Conservation (phyloP, 2,113 vertebrate species). For the Turnix velox region DNA sequence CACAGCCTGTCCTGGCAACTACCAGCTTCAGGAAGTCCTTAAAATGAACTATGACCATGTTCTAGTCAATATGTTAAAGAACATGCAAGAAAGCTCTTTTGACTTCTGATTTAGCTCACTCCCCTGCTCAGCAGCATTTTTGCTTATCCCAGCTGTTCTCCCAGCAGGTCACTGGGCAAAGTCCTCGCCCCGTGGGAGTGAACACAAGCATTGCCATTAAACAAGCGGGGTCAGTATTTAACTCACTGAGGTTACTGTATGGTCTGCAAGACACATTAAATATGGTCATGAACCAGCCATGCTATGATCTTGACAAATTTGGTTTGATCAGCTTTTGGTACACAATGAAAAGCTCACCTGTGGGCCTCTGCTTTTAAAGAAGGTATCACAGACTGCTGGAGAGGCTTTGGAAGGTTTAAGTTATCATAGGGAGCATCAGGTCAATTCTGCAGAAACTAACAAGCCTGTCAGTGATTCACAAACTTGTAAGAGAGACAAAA, state of each 20-base stretch:
- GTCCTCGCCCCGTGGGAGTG: not conserved
- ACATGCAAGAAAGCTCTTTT: not conserved
- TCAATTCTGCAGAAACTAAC: not conserved
- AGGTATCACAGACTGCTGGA: not conserved
- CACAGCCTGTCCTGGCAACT: not conserved
- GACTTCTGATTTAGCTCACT: not conserved
- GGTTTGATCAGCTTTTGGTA: not conserved
- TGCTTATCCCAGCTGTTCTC: not conserved
- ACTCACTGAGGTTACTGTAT: not conserved
- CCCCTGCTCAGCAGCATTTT: not conserved
- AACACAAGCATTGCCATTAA: accelerated
- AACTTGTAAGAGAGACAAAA: not conserved
- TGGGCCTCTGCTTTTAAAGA: not conserved
- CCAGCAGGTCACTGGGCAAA: not conserved
- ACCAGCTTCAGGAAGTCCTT: not conserved
- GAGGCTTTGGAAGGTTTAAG: not conserved
- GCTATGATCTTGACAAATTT: not conserved
- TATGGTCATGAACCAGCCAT: not conserved
- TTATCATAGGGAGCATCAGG: accelerated
- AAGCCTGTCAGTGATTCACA: not conserved
- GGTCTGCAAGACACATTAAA: not conserved
- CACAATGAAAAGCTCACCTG: not conserved
- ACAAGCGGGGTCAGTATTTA: not conserved
- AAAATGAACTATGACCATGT: not conserved
- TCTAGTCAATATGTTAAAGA: not conserved